Evolutionary conservation across 2,888 invertebrate species (phyloP).

Genomic region (Coelopa pilipes): DNA sequence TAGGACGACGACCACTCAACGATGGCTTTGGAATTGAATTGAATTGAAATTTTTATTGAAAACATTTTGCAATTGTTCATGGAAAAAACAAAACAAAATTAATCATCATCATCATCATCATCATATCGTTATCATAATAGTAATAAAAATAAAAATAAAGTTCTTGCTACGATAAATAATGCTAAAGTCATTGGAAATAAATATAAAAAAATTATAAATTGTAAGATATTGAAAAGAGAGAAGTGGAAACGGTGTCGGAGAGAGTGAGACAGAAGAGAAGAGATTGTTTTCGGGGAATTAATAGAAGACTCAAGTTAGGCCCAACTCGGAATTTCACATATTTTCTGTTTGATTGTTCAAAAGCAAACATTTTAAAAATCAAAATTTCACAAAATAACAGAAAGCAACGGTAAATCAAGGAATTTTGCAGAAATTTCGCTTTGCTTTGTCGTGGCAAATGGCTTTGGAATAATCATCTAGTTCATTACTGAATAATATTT

Average conservation of each 20-base stretch:
- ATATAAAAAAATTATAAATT: constrained; percentile 1
- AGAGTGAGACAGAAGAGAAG: neutral
- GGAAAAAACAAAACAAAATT: constrained; percentile 17
- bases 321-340: constrained; percentile 53
- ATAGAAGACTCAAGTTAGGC: constrained; percentile 43
- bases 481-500: no score
- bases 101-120: no score
- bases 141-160: constrained; percentile 39
- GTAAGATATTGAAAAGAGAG: neutral
- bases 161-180: constrained; percentile 33
- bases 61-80: constrained; percentile 41
- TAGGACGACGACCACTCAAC: constrained; percentile 67
- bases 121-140: constrained; percentile 4
- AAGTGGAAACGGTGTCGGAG: neutral
- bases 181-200: no score
- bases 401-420: no score
- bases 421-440: constrained; percentile 13
- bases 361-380: constrained; percentile 20
- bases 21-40: constrained; percentile 62
- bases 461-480: neutral
- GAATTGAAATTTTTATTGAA: constrained; percentile 37
- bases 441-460: constrained; percentile 24
- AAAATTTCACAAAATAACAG: constrained; percentile 17
- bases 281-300: constrained; percentile 29
- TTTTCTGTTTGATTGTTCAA: constrained; percentile 18